phyloP scores from a whole-genome alignment of 2,888 invertebrate species.

The Polydesmus complanatus region DNA sequence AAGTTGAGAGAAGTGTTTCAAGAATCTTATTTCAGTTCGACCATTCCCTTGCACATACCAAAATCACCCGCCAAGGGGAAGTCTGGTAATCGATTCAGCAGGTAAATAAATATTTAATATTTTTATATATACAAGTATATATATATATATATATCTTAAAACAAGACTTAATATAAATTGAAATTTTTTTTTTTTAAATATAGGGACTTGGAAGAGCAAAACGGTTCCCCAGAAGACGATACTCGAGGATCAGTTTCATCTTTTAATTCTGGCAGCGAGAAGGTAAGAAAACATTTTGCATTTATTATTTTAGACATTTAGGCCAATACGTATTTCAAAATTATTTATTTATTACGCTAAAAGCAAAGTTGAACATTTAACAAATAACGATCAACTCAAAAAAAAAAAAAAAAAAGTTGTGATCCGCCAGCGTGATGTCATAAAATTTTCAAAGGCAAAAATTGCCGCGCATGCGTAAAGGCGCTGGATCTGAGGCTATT shows the following conservation, averaged over 20 bases:
- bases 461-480: too few species aligned
- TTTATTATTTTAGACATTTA: too few species aligned
- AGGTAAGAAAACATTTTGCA: not conserved
- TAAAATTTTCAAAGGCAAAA: too few species aligned
- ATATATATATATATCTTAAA: too few species aligned
- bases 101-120: conserved; percentile 36
- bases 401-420: too few species aligned
- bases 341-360: too few species aligned
- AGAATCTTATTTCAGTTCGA: conserved; percentile 83
- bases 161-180: too few species aligned
- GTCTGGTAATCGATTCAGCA: conserved; percentile 61
- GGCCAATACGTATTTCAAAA: too few species aligned
- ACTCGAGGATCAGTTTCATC: not conserved
- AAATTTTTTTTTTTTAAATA: conserved; percentile 13
- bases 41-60: conserved; percentile 45
- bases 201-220: not conserved
- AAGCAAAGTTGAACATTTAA: too few species aligned
- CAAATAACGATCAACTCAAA: too few species aligned
- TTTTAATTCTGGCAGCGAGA: not conserved
- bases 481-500: not conserved
- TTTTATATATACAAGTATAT: too few species aligned
- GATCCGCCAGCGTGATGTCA: too few species aligned
- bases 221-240: not conserved
- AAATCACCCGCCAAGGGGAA: conserved; percentile 54
- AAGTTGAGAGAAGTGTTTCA: conserved; percentile 88